Percentiles rank a stretch among this genome's conserved stretches.
phyloP scores from a whole-genome alignment of 2,888 invertebrate species.

The Strigamia crassipes region DNA sequence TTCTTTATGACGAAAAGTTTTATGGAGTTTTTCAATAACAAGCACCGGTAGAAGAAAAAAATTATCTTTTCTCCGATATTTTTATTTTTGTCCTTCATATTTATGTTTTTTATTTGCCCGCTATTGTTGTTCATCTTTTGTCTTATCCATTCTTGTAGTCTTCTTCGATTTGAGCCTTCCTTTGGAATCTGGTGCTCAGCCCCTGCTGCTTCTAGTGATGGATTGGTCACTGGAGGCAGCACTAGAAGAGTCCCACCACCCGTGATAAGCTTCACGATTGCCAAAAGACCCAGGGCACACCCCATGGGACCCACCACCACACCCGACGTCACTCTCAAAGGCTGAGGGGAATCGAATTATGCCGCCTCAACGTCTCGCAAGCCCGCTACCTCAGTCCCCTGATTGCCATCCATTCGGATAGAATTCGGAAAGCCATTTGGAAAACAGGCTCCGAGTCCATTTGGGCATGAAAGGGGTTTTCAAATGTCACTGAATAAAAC shows the following conservation, averaged over 20 bases:
- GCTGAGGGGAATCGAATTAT: conserved; percentile 42
- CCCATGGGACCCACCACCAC: conserved; percentile 38
- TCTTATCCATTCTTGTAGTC: conserved; percentile 8
- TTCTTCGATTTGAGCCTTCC: neutral
- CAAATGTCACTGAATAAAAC: conserved; percentile 35
- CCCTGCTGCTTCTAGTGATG: conserved; percentile 41
- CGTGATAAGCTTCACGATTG: conserved; percentile 42
- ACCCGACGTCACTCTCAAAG: conserved; percentile 21
- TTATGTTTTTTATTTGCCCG: neutral
- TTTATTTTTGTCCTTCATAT: neutral
- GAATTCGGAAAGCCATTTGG: conserved; percentile 40
- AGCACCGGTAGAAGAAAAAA: neutral
- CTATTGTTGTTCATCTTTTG: conserved; percentile 28
- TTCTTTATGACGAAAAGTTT: neutral
- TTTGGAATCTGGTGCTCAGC: conserved; percentile 7
- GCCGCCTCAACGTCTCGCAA: conserved; percentile 42
- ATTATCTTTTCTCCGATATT: neutral
- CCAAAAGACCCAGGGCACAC: conserved; percentile 42
- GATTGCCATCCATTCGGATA: conserved; percentile 42
- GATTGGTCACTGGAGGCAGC: conserved; percentile 40
- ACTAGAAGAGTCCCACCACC: conserved; percentile 32
- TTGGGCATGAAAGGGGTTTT: conserved; percentile 40
- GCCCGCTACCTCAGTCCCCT: conserved; percentile 36
- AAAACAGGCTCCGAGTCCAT: conserved; percentile 22
- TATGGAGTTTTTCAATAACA: neutral